Base-by-base conservation (phyloP, 2,888 invertebrate genomes). In the Clistopyga incitator region DNA sequence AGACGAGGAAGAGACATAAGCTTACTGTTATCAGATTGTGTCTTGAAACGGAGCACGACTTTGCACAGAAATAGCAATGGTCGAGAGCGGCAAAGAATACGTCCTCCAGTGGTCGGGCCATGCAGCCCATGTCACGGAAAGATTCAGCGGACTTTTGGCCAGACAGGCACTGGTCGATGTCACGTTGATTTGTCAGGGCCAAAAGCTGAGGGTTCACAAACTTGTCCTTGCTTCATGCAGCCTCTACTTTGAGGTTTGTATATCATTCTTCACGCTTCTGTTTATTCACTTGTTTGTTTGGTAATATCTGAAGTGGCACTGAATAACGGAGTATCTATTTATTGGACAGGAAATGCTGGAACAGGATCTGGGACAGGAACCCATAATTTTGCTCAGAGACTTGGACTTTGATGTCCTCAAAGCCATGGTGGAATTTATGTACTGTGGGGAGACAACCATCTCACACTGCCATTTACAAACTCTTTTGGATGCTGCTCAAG, bases 351-450 rank as follows among this genome's bases (percentile, higher is more conserved):
- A 93, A 87, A 93, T 94, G 87, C 89, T 93, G 52, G 92, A 93
- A 85, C 92, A 93, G 88, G 94, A 94, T 89, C 91, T 94, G 78
- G 94, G 93, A 38, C 92, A 93, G 84, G 94, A 94, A 87, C 94
- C 94, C 75, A 89, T 93, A 82, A 94, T 94, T 89, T 91, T 94
- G 82, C 91, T 96, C 84, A 94, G 95, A 87, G 96, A 96, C 90
- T 95, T 96, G 94, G 95, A 96, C 90, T 96, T 96, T 92, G 94
- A 95, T 88, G 95, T 96, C 42, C 93, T 97, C 81, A 96, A 96
- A 92, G 95, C 95, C 67, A 94, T 96, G 82, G 95, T 97, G 45
- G 96, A 97, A 91, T 96, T 96, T 88, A 96, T 97, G 95, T 97
- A 97, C 90, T 96, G 96, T 89, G 96, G 96, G 1, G 96, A 96